These are phyloP conservation scores for Synergus itoensis DNA, from an alignment of 2,888 invertebrate species.

Conservation along the genomic window DNA sequence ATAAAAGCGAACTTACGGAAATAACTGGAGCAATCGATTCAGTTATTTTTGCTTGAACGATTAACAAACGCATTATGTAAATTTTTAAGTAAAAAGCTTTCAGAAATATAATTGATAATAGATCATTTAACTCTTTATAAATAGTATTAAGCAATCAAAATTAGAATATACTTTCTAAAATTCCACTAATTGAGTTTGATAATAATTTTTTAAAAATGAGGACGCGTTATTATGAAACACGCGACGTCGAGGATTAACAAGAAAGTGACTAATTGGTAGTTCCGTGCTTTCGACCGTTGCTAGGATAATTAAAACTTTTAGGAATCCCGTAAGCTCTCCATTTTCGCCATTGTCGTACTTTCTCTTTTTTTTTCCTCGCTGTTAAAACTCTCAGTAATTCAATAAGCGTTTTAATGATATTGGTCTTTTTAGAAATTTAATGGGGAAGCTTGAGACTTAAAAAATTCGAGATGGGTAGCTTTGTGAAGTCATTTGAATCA, in stretches of 20 bases:
- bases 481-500: no score
- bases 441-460: background rate
- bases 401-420: background rate
- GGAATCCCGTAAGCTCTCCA: slow-evolving; percentile 53
- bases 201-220: slow-evolving; percentile 10
- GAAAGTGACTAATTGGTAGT: slow-evolving; percentile 45
- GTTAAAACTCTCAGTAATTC: background rate
- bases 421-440: background rate
- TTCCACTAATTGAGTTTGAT: background rate
- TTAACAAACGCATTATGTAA: no score
- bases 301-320: slow-evolving; percentile 68
- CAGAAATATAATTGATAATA: no score
- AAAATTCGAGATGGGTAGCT: no score
- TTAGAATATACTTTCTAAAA: background rate
- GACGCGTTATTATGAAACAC: background rate
- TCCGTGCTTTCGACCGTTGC: slow-evolving; percentile 46
- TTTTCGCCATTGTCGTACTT: slow-evolving; percentile 42
- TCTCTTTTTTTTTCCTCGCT: background rate
- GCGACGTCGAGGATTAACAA: slow-evolving; percentile 15
- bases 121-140: no score
- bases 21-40: no score
- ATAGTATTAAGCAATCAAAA: background rate
- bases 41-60: no score
- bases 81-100: no score
- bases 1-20: no score